Evolutionary conservation across 2,113 vertebrate genomes (phyloP), one percentile per base, ranked within the genome.

Genomic region (Thomomys bottae): DNA sequence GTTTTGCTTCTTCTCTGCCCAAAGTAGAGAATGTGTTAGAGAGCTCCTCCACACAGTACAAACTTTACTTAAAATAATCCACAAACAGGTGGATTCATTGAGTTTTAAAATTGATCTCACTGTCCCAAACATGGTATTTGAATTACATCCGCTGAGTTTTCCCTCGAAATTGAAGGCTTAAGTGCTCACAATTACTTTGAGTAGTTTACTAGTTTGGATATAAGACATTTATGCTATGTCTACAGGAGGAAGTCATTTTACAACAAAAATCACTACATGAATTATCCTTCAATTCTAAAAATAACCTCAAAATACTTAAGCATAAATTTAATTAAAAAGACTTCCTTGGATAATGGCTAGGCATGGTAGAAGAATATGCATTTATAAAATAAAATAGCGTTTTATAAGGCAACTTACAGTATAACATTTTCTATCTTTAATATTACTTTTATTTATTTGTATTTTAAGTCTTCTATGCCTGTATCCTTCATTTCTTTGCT

Each of bases 141-240:
- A 94, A 38, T 94, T 36, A 85, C 15, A 84, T 67, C 57, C 21
- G 72, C 49, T 80, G 71, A 70, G n/a, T 94, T 94, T 94, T 67
- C 83, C 59, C n/a, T 90, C 85, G 89, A 94, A 93, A 96, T 94
- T 90, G 79, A 80, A 93, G 90, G 63, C 40, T 88, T 94, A 91
- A 75, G 24, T 49, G 15, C 12, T 72, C 8, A 7, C 21, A 38
- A 38, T 87, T 67, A 24, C 40, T 85, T 93, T 93, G n/a, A 92
- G 67, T 71, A 30, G 66, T 79, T 93, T 80, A 38, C 66, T 93
- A 78, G 5, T 83, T 87, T 78, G 32, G 6, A 20, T 86, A 57
- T 54, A 66, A 90, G 77, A 42, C 30, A 63, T 92, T 89, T 89
- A 61, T 85, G 30, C 67, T 85, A 36, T 89, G 49, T 76, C 54